A percentile compares a stretch with the other conserved stretches of the same genome.
Conservation (phyloP, 2,797 vertebrate genomes). For the Cirrhinus molitorella region DNA sequence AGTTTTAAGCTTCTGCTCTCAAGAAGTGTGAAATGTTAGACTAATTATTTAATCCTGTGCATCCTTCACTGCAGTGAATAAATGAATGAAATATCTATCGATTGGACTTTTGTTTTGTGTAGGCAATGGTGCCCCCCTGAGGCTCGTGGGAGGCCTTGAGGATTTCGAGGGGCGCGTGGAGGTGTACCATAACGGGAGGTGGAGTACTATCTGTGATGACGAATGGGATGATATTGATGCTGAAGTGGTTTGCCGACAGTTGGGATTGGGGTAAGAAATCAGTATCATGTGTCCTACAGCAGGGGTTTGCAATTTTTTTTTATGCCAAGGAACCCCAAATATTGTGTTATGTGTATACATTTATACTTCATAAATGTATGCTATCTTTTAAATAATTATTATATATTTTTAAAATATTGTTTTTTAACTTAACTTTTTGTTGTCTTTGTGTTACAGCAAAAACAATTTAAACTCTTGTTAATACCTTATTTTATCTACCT, state of each 20-base stretch:
- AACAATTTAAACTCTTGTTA: too few relatives aligned
- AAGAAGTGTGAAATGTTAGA: not conserved
- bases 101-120: constrained; percentile 44
- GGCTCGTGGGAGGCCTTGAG: constrained; percentile 84
- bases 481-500: too few relatives aligned
- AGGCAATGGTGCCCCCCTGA: constrained; percentile 82
- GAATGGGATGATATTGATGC: constrained; percentile 79
- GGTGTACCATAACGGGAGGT: constrained; percentile 69
- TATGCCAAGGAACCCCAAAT: not conserved
- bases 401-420: not conserved
- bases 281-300: not conserved
- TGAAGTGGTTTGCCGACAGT: constrained; percentile 79
- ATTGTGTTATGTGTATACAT: not conserved
- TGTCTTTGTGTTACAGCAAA: too few relatives aligned
- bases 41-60: not conserved
- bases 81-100: not conserved
- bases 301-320: not conserved
- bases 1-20: not conserved
- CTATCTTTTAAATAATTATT: not conserved
- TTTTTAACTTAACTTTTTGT: too few relatives aligned
- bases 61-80: not conserved
- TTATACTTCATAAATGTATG: not conserved
- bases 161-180: constrained; percentile 78
- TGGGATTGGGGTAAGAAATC: constrained; percentile 74
- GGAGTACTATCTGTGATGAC: constrained; percentile 79